Evolutionary conservation across 2,113 vertebrate genomes (phyloP).

Genomic region (Mesocricetus auratus): DNA sequence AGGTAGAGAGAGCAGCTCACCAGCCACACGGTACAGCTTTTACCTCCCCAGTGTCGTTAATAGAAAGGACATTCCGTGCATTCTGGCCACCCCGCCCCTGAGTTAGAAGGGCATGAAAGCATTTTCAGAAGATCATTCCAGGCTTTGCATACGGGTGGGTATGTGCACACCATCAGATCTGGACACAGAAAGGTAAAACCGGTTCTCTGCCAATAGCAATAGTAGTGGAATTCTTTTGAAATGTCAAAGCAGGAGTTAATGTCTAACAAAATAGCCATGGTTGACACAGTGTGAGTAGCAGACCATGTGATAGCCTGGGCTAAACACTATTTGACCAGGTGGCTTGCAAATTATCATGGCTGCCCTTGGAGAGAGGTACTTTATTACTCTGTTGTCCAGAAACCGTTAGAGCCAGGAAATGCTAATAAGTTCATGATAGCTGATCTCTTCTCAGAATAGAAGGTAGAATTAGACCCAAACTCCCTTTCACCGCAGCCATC

Average conservation of each 20-base stretch:
- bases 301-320: background rate
- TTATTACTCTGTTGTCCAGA: background rate
- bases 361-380: background rate
- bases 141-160: background rate
- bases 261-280: background rate
- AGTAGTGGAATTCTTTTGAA: background rate
- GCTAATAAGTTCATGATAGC: background rate
- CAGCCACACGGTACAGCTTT: background rate
- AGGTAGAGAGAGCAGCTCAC: background rate
- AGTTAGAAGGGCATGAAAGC: background rate
- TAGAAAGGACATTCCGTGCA: background rate
- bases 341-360: background rate
- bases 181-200: background rate
- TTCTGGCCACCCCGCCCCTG: background rate
- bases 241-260: accelerated
- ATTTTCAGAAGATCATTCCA: background rate
- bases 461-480: background rate
- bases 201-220: background rate
- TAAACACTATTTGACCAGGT: background rate
- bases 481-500: background rate
- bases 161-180: accelerated
- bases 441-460: background rate
- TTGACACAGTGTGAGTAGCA: accelerated
- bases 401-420: background rate
- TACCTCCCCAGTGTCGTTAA: background rate